Conservation (phyloP, 1,140 invertebrate species). For the Grapholita molesta region DNA sequence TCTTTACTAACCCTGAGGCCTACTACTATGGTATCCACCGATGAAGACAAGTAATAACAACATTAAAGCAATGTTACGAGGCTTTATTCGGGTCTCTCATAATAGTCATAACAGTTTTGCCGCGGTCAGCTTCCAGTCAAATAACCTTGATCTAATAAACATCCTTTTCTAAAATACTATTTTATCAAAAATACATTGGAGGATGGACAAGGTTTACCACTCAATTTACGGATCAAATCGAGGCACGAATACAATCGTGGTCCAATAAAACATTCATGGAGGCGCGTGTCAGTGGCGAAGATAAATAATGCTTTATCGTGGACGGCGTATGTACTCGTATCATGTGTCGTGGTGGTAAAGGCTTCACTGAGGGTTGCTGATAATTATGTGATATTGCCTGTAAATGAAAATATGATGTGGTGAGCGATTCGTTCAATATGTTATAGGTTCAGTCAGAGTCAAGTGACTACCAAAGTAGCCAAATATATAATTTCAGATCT, state of each 20-base stretch:
- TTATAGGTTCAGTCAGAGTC: no score
- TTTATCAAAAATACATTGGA: background rate
- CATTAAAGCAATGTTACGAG: no score
- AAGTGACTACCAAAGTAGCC: no score
- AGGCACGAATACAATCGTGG: conserved; percentile 13
- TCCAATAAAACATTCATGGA: conserved; percentile 25
- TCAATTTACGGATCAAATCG: conserved; percentile 7
- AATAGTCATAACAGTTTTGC: no score
- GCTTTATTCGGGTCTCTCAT: no score
- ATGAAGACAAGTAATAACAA: no score
- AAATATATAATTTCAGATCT: no score
- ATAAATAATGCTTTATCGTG: conserved; percentile 27
- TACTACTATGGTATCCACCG: no score
- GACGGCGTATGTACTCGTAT: background rate
- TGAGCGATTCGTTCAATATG: no score
- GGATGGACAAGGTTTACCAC: background rate
- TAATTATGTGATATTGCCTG: background rate
- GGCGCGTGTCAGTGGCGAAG: conserved; percentile 14
- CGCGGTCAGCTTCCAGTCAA: no score
- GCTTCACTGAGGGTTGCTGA: background rate
- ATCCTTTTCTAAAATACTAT: background rate
- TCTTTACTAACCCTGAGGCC: no score
- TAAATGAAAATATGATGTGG: background rate
- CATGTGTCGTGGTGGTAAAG: background rate
- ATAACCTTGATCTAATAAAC: no score